These are phyloP conservation scores for Lomographa bimaculata DNA, from an alignment of 2,888 invertebrate species.

Conservation along the genomic window DNA sequence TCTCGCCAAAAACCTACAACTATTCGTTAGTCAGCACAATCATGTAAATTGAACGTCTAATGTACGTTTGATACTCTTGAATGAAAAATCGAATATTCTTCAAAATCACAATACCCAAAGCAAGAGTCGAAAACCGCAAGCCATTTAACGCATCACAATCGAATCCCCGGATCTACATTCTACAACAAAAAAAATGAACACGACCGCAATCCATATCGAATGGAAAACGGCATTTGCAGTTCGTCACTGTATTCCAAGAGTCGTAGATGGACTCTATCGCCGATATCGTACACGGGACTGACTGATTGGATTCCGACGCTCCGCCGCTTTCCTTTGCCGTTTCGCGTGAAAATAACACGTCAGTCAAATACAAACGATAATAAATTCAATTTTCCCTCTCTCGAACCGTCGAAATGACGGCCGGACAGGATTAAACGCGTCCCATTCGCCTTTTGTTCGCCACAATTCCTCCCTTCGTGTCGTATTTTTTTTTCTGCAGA, in stretches of 20 bases:
- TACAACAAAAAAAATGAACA: conserved; percentile 30
- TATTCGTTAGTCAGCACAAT: no score
- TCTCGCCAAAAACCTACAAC: no score
- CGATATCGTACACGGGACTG: conserved; percentile 61
- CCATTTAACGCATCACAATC: conserved; percentile 28
- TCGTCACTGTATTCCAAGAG: conserved; percentile 54
- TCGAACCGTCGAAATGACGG: conserved; percentile 66
- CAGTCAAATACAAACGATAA: conserved; percentile 81
- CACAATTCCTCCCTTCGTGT: conserved; percentile 57
- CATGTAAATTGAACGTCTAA: no score
- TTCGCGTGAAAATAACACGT: conserved; percentile 80
- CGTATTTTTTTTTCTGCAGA: conserved; percentile 48
- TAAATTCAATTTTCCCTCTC: conserved; percentile 80
- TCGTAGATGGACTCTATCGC: conserved; percentile 49
- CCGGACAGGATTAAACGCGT: conserved; percentile 78
- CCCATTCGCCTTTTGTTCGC: conserved; percentile 76
- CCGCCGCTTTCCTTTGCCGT: conserved; percentile 57
- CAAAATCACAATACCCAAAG: conserved; percentile 5
- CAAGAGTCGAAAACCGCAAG: conserved; percentile 17
- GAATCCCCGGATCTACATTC: conserved; percentile 25
- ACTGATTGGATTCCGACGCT: conserved; percentile 74
- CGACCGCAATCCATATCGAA: conserved; percentile 25
- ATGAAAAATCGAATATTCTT: background rate
- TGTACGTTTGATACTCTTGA: no score
- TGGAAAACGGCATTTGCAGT: conserved; percentile 67